Evolutionary conservation across 2,113 vertebrate species (phyloP), one percentile per base, ranked within the genome.

Genomic region (Daubentonia madagascariensis): DNA sequence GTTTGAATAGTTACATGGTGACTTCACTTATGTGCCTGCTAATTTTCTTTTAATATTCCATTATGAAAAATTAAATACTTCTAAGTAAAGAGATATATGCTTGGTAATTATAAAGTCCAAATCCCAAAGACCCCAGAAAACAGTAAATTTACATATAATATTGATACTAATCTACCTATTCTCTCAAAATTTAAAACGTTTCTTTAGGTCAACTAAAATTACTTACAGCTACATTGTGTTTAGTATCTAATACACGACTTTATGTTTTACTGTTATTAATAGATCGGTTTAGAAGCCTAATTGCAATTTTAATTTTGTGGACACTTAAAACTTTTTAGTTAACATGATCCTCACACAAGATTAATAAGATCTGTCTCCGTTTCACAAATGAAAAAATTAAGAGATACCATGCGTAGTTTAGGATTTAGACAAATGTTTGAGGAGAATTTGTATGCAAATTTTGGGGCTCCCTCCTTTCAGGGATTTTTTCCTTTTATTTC

Each of bases 301-400:
- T 85, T 78, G 16, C 1, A 35, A 1, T 91, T 91, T 89, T 89
- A 84, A 92, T 93, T 91, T 94, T 93, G 59, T 37, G 89, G 17
- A 37, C n/a, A 67, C 40, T 65, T 67, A 94, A 65, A 96, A 67
- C 30, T 32, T 80, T 79, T 89, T 50, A 67, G 13, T 84, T 94
- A 76, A 96, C 85, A 73, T 90, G 35, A 96, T 93, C 7, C 14
- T 94, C 4, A 52, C 20, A 40, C 22, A 61, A 59, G 35, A 35
- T 83, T 83, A 61, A 76, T 97, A 87, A 91, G 68, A 75, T 92
- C 72, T 91, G 12, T 90, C 72, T 89, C 40, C 11, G 30, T 80
- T 90, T 96, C 59, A 70, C 4, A 90, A 76, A 75, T 85, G 25
- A 92, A n/a, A 96, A 95, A 92, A 90, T 79, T 85, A 84, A 79